Evolutionary conservation across 2,113 vertebrate genomes (phyloP).

Genomic region (Azemiops feae): DNA sequence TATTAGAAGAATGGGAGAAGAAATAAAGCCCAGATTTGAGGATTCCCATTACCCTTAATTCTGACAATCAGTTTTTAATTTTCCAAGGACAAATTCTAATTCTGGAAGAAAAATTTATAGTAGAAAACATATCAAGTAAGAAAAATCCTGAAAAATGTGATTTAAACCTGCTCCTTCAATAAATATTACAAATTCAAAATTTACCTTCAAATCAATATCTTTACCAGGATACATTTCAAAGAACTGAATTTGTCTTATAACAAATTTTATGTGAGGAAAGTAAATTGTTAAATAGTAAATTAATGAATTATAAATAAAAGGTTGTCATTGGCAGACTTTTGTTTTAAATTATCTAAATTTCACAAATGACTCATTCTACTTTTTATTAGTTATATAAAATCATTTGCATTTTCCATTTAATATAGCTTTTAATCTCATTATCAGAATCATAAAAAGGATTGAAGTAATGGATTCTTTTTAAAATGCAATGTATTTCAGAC

Average conservation of each 20-base stretch:
- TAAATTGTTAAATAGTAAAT: not conserved
- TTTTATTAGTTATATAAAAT: slow-evolving; percentile 56
- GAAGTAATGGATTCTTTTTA: slow-evolving; percentile 63
- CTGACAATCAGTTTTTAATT: too few relatives aligned
- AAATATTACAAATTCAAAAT: slow-evolving; percentile 15
- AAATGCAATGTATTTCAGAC: slow-evolving; percentile 61
- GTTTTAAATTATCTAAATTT: slow-evolving; percentile 68
- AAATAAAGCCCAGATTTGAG: too few relatives aligned
- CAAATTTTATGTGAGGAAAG: slow-evolving; percentile 14
- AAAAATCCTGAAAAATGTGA: not conserved
- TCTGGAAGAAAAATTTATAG: not conserved
- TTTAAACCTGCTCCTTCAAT: slow-evolving; percentile 10
- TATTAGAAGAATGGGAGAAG: too few relatives aligned
- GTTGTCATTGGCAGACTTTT: slow-evolving; percentile 65
- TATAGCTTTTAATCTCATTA: slow-evolving; percentile 65
- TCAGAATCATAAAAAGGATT: slow-evolving; percentile 66
- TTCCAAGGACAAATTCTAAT: not conserved
- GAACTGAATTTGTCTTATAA: slow-evolving; percentile 26
- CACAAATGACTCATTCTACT: slow-evolving; percentile 57
- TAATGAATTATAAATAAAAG: slow-evolving; percentile 63
- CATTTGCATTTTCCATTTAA: slow-evolving; percentile 57
- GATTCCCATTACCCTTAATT: too few relatives aligned
- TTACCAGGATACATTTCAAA: slow-evolving; percentile 49
- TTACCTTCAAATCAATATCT: slow-evolving; percentile 40
- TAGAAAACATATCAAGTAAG: slow-evolving; percentile 1